Evolutionary conservation across 2,113 vertebrate species (phyloP), one percentile per base, ranked within the genome.

Genomic region (Plotosus lineatus): DNA sequence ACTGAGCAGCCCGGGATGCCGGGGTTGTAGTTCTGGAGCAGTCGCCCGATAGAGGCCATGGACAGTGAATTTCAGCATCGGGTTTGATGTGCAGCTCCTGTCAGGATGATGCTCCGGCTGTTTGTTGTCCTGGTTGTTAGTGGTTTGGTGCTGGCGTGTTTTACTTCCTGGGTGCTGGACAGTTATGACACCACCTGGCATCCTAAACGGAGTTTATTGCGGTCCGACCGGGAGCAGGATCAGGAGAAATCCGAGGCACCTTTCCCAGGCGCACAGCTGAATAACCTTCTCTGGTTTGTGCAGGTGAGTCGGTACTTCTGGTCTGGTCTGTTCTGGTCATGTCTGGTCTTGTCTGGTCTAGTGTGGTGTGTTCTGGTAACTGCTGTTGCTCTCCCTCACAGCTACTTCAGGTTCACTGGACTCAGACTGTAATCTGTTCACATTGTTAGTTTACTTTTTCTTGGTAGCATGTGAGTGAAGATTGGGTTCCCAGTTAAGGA

Each of bases 221-320:
- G 58, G 2, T 79, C 36, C 48, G 78, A 85, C 0, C 85, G 89
- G 51, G 88, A 75, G 77, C 79, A 53, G 1, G 12, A 11, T 31
- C 4, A 26, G 12, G 73, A 21, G 65, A 83, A 66, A 51, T 81
- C 17, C 21, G 68, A 77, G 74, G 90, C 87, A 3, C 93, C 87
- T 26, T 91, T 88, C 60, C 95, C 94, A 38, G 90, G 93, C 0
- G 90, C 83, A 1, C 86, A 90, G 68, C 84, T 91, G 76, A 69
- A 75, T 82, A 93, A 92, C 63, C 86, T 97, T 82, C 95, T 96
- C 82, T 96, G 95, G 96, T 92, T 93, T 40, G 86, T 96, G 85
- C 96, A 97, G 94, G 96, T 95, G 89, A 89, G 92, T 7, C 65
- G 21, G 17, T 26, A 23, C 10, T n/a, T n/a, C n/a, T n/a, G n/a